Evolutionary conservation across 2,113 vertebrate species (phyloP).

Genomic region (Brachyhypopomus gauderio): DNA sequence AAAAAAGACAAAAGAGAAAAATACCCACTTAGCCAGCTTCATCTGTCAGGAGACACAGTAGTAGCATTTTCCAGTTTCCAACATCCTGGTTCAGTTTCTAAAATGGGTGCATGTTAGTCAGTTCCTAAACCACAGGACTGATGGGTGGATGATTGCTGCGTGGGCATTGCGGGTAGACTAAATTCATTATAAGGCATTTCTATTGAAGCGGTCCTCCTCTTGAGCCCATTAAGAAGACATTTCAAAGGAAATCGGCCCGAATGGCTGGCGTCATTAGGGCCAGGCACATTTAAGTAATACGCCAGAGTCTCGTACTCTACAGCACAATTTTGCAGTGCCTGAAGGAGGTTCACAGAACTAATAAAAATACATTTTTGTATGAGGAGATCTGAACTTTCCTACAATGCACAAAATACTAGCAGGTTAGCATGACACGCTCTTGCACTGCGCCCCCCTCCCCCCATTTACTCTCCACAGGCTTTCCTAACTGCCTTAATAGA

Average conservation of each 20-base stretch:
- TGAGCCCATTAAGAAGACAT: constrained; percentile 26
- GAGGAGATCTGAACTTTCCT: background rate
- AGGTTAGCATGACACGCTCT: background rate
- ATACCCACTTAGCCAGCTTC: background rate
- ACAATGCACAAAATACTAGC: background rate
- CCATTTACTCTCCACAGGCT: background rate
- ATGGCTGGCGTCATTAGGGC: constrained; percentile 3
- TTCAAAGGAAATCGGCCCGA: constrained; percentile 33
- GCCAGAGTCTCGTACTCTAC: background rate
- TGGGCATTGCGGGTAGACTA: background rate
- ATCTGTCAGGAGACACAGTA: background rate
- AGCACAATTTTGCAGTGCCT: constrained; percentile 3
- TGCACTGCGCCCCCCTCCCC: constrained; percentile 3
- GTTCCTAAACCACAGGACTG: background rate
- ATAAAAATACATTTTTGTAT: background rate
- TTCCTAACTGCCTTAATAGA: constrained; percentile 58
- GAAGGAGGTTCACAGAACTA: background rate
- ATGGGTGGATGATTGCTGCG: background rate
- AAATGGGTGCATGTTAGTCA: background rate
- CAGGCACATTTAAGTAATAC: constrained; percentile 3
- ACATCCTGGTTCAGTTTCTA: constrained; percentile 11
- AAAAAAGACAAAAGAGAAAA: background rate
- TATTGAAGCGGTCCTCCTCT: constrained; percentile 16
- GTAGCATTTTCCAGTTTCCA: background rate
- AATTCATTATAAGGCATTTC: constrained; percentile 7